phyloP scores from a whole-genome alignment of 2,113 vertebrate genomes.

The Fulmarus glacialis region DNA sequence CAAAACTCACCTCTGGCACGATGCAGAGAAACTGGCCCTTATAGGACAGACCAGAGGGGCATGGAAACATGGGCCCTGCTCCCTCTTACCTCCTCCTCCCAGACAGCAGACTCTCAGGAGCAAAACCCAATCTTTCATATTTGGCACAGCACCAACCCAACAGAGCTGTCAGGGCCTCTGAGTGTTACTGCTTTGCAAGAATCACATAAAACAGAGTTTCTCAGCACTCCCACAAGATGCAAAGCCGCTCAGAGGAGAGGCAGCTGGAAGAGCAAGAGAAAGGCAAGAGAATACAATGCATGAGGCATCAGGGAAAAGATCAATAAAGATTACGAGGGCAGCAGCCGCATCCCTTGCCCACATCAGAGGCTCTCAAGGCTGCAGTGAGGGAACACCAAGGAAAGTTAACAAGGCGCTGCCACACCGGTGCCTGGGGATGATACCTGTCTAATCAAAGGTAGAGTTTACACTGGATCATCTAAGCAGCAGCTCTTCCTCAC shows the following conservation, averaged over 20 bases:
- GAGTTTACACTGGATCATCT: slow-evolving; percentile 47
- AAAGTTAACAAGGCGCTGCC: slow-evolving; percentile 16
- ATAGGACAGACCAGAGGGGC: not conserved
- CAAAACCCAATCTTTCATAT: not conserved
- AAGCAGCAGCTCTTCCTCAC: not conserved
- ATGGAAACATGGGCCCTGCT: not conserved
- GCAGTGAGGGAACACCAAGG: slow-evolving; percentile 1
- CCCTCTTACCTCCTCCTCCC: not conserved
- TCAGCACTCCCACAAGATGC: not conserved
- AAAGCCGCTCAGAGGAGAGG: not conserved
- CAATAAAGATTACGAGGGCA: slow-evolving; percentile 62
- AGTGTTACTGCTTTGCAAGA: not conserved
- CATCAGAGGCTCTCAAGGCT: not conserved
- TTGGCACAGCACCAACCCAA: not conserved
- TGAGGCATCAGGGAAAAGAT: slow-evolving; percentile 17
- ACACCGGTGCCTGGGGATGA: not conserved
- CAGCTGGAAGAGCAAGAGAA: slow-evolving; percentile 12
- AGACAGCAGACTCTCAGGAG: not conserved
- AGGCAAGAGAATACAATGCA: slow-evolving; percentile 10
- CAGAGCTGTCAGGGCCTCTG: not conserved
- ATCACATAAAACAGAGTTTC: not conserved
- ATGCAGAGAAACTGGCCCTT: not conserved
- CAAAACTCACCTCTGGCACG: not conserved
- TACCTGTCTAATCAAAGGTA: slow-evolving; percentile 50
- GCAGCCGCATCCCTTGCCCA: not conserved